Percentiles rank a stretch among this genome's conserved stretches.
These are phyloP conservation scores for Dusona sp. DNA, from an alignment of 2,888 invertebrate species.

Conservation along the genomic window DNA sequence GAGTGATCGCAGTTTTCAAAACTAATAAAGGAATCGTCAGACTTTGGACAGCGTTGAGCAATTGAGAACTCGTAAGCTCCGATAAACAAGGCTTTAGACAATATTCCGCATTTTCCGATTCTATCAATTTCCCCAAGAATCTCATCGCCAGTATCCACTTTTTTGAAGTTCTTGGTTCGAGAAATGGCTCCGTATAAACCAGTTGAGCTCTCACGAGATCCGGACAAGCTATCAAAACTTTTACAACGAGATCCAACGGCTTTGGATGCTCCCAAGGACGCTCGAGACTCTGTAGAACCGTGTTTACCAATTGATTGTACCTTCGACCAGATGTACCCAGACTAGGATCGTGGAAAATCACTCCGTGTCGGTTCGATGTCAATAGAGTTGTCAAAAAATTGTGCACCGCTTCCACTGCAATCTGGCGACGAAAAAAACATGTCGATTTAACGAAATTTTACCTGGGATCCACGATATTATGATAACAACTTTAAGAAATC, in stretches of 20 bases:
- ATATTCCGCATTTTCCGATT: constrained; percentile 74
- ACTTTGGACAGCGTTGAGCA: constrained; percentile 86
- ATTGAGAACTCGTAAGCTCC: constrained; percentile 86
- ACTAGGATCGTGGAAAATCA: constrained; percentile 90
- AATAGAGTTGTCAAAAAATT: constrained; percentile 90
- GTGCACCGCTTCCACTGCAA: constrained; percentile 87
- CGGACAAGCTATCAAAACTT: constrained; percentile 89
- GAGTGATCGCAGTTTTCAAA: constrained; percentile 82
- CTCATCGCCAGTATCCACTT: constrained; percentile 81
- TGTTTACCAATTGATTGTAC: constrained; percentile 88
- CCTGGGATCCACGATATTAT: too few relatives aligned
- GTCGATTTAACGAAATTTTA: too few relatives aligned
- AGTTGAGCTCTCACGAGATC: constrained; percentile 89
- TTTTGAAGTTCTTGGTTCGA: constrained; percentile 86
- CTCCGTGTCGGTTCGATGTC: constrained; percentile 91
- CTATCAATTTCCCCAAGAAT: constrained; percentile 80
- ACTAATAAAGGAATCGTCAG: constrained; percentile 86
- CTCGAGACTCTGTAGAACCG: constrained; percentile 88
- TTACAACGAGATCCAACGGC: constrained; percentile 88
- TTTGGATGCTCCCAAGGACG: constrained; percentile 90
- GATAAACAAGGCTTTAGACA: constrained; percentile 85
- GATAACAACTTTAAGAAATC: too few relatives aligned
- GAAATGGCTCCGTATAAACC: constrained; percentile 86
- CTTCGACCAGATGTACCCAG: constrained; percentile 87
- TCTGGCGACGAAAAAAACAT: constrained; percentile 71